Evolutionary conservation across 2,888 invertebrate genomes (phyloP).

Genomic region (Unio delphinus): DNA sequence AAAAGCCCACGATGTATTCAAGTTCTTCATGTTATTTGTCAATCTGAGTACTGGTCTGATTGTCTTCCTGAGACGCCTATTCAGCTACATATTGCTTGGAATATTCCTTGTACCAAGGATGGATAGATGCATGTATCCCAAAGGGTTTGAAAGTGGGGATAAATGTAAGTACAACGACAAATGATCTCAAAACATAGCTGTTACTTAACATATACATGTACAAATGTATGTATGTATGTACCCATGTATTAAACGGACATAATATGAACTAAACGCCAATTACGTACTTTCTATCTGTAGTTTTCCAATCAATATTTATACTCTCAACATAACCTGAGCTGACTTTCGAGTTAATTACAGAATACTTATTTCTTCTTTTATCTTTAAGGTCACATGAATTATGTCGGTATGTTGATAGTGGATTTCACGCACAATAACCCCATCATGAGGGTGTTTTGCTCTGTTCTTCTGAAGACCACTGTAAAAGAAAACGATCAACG

Average conservation of each 20-base stretch:
- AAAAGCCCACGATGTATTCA: constrained; percentile 28
- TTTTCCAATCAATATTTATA: no score
- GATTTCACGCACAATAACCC: constrained; percentile 34
- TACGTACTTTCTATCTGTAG: no score
- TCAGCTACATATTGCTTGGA: constrained; percentile 20
- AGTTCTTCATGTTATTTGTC: constrained; percentile 30
- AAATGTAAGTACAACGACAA: constrained; percentile 9
- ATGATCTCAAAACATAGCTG: no score
- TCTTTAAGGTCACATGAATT: no score
- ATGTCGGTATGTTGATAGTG: constrained; percentile 13
- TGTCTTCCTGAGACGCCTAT: constrained; percentile 23
- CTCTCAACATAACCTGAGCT: no score
- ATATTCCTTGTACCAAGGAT: constrained; percentile 28
- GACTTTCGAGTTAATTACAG: no score
- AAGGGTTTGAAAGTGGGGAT: constrained; percentile 25
- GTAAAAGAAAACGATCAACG: no score
- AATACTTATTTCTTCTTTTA: no score
- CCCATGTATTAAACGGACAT: no score
- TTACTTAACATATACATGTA: no score
- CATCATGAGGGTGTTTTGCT: constrained; percentile 26
- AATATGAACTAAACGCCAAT: no score
- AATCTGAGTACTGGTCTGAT: constrained; percentile 34
- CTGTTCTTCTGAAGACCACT: neutral
- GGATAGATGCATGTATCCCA: constrained; percentile 26
- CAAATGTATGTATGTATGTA: no score